phyloP scores from a whole-genome alignment of 2,113 vertebrate genomes.

The Gobio gobio region DNA sequence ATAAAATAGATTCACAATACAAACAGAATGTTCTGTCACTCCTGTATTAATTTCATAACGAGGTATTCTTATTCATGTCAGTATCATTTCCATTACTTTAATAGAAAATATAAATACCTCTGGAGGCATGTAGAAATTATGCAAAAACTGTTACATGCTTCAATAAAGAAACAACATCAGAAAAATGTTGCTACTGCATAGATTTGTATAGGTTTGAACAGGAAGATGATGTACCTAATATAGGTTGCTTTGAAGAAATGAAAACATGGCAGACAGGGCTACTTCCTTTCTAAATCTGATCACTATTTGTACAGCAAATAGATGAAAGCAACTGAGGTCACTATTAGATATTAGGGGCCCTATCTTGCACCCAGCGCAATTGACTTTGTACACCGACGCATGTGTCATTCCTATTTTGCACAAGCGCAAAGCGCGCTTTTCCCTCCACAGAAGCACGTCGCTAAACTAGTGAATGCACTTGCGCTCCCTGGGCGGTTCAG shows the following conservation, averaged over 20 bases:
- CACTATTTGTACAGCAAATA: constrained; percentile 8
- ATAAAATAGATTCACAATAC: background rate
- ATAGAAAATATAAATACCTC: background rate
- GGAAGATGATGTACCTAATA: background rate
- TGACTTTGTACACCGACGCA: too few relatives aligned
- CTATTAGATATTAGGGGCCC: constrained; percentile 7
- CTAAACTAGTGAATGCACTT: too few relatives aligned
- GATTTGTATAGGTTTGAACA: background rate
- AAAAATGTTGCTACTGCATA: background rate
- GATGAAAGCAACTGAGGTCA: constrained; percentile 26
- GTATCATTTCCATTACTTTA: background rate
- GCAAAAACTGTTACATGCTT: background rate
- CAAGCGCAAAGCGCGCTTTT: too few relatives aligned
- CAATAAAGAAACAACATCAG: background rate
- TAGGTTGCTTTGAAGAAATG: constrained; percentile 27
- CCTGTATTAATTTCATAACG: background rate
- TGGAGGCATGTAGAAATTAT: background rate
- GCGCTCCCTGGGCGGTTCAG: too few relatives aligned
- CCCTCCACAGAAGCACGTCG: too few relatives aligned
- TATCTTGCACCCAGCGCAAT: too few relatives aligned
- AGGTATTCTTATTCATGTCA: background rate
- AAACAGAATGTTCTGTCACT: background rate
- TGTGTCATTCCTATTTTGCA: too few relatives aligned
- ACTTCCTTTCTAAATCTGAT: background rate
- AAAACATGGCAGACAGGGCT: background rate